These are phyloP conservation scores for Ectemnius continuus DNA, from an alignment of 2,888 invertebrate species.

Conservation along the genomic window DNA sequence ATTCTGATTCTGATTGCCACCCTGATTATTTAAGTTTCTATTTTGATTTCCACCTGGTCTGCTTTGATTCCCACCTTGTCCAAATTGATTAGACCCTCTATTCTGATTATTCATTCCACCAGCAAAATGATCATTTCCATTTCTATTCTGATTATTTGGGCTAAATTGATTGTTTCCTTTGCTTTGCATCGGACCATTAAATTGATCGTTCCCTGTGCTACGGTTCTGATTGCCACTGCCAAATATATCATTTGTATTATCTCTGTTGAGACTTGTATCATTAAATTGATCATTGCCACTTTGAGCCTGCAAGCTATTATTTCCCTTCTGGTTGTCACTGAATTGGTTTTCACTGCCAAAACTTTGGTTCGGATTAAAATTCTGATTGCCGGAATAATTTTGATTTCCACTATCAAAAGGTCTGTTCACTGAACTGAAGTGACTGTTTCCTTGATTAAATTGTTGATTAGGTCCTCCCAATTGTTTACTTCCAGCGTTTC, in stretches of 20 bases:
- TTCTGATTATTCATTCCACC: conserved; percentile 45
- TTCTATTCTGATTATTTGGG: conserved; percentile 48
- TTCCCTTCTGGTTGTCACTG: conserved; percentile 42
- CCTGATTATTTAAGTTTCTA: conserved; percentile 60
- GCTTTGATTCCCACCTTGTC: conserved; percentile 54
- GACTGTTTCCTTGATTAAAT: conserved; percentile 60
- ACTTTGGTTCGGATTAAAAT: conserved; percentile 58
- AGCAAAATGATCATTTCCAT: conserved; percentile 38
- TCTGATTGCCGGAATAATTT: conserved; percentile 62
- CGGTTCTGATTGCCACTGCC: conserved; percentile 48
- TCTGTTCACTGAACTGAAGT: conserved; percentile 61
- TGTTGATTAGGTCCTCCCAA: conserved; percentile 67
- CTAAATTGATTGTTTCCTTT: conserved; percentile 57
- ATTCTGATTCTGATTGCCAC: conserved; percentile 58
- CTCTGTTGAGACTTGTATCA: conserved; percentile 55
- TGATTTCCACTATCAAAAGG: conserved; percentile 65
- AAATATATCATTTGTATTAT: conserved; percentile 59
- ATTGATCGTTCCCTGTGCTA: neutral
- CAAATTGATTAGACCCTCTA: conserved; percentile 58
- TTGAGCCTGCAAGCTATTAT: conserved; percentile 20
- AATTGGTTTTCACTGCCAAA: conserved; percentile 41
- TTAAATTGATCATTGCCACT: conserved; percentile 50
- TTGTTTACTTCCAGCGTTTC: conserved; percentile 48
- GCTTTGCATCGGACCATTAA: conserved; percentile 45
- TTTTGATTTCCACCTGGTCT: conserved; percentile 57